Evolutionary conservation across 2,797 vertebrate species (phyloP), one percentile per base, ranked within the genome.

Genomic region (Lithobates sylvaticus): DNA sequence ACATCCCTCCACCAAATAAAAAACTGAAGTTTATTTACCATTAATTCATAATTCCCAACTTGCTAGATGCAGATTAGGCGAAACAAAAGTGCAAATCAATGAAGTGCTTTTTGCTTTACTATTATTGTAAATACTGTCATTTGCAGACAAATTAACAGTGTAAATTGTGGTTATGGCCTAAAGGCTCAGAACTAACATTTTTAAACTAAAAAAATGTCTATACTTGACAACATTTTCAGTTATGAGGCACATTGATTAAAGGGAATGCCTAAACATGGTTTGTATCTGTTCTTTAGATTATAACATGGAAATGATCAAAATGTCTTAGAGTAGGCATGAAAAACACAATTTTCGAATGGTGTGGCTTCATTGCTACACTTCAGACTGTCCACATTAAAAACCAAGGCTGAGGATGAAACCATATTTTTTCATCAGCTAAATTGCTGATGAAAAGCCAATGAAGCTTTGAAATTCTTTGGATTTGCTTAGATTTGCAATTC

Each of bases 401-500:
- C 70, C 69, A 34, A 32, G 64, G 69, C 81, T 78, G 74, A 10
- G 39, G 76, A 87, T 78, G 32, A 87, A 83, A 80, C 44, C 68
- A 64, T n/a, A 76, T 84, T 84, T 84, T 36, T 65, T 68, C 72
- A 21, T 67, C 58, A 68, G 42, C 76, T 34, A 78, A 78, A 84
- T 21, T 69, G 34, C 39, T 79, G 81, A 84, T 87, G 64, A 87
- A 87, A 87, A 87, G 81, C 70, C 86, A 87, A 79, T 69, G 70
- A 87, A 23, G 81, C 86, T 87, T 87, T 87, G 86, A 87, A 84
- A 87, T 47, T 44, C 47, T 69, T 61, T 67, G 81, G 78, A 65
- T 78, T 86, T 67, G 36, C 76, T 84, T 61, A 21, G 39, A 87
- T 87, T 87, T 87, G 81, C 86, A 84, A 84, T 87, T 87, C 86